phyloP scores from a whole-genome alignment of 2,113 vertebrate species.

The Crotophaga sulcirostris region DNA sequence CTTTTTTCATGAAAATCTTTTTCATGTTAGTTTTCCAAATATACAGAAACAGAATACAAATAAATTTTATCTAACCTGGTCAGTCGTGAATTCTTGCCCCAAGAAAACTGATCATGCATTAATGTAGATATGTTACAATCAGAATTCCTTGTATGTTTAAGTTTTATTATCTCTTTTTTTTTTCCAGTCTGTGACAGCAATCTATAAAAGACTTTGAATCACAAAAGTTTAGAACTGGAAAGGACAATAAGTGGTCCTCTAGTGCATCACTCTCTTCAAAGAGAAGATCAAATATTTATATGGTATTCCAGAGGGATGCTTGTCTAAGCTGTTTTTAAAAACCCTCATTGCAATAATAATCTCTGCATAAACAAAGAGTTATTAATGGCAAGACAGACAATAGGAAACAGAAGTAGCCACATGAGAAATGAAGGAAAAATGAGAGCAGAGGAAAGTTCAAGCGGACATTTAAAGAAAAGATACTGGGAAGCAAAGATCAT shows the following conservation, averaged over 20 bases:
- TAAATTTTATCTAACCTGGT: not conserved
- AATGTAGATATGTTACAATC: not conserved
- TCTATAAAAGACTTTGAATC: not conserved
- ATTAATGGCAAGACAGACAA: not conserved
- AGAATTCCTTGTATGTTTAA: rapidly evolving
- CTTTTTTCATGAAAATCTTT: not conserved
- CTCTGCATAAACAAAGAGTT: not conserved
- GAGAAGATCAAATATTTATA: constrained; percentile 27
- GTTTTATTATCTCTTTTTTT: not conserved
- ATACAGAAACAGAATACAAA: not conserved
- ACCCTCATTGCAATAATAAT: not conserved
- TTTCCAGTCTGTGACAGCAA: not conserved
- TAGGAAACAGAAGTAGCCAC: not conserved
- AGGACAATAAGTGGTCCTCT: not conserved
- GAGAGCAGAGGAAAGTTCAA: not conserved
- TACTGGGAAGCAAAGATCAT: not conserved
- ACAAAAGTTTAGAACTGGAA: constrained; percentile 3
- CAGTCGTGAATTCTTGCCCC: not conserved
- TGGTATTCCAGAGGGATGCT: not conserved
- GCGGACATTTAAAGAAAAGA: not conserved
- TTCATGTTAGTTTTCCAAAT: not conserved
- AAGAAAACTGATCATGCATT: not conserved
- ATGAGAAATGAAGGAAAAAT: not conserved
- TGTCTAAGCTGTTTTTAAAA: constrained; percentile 7
- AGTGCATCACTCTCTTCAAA: not conserved